A percentile compares a stretch with the other conserved stretches of the same genome.
phyloP scores from a whole-genome alignment of 1,140 invertebrate genomes.

The Drosophila orena region DNA sequence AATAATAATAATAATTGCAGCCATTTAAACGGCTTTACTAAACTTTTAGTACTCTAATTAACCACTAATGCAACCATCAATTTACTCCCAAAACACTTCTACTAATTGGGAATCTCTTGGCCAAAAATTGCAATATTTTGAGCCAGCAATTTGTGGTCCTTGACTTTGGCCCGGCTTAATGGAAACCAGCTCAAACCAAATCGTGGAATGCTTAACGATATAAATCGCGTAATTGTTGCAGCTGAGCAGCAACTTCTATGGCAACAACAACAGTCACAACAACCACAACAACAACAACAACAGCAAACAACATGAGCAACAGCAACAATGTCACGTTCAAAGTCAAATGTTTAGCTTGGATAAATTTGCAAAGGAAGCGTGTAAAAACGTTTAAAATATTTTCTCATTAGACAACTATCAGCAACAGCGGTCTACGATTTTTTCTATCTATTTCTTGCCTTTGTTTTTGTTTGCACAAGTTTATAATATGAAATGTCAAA shows the following conservation, averaged over 20 bases:
- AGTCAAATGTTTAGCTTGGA: constrained; percentile 74
- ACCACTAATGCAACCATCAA: too few species aligned
- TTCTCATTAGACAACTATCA: constrained; percentile 78
- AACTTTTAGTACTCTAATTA: too few species aligned
- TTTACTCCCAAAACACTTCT: not conserved
- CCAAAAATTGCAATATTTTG: not conserved
- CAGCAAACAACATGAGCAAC: constrained; percentile 19
- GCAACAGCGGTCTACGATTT: constrained; percentile 43
- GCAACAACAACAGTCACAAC: constrained; percentile 22
- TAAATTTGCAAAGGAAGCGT: constrained; percentile 82
- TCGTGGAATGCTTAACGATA: constrained; percentile 56
- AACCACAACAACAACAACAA: constrained; percentile 14
- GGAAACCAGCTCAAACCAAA: constrained; percentile 42
- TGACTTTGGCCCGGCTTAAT: constrained; percentile 37
- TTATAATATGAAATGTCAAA: constrained; percentile 80
- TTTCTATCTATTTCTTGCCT: constrained; percentile 29
- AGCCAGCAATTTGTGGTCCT: constrained; percentile 34
- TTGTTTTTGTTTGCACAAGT: constrained; percentile 62
- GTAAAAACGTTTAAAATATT: constrained; percentile 82
- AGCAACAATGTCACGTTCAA: constrained; percentile 82
- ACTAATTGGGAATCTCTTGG: constrained; percentile 12
- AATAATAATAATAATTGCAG: too few species aligned
- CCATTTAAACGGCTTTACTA: too few species aligned
- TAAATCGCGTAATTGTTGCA: constrained; percentile 74
- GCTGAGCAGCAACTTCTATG: constrained; percentile 56